These are phyloP conservation scores for Urechis unicinctus DNA, from an alignment of 2,888 invertebrate genomes.

Conservation along the genomic window DNA sequence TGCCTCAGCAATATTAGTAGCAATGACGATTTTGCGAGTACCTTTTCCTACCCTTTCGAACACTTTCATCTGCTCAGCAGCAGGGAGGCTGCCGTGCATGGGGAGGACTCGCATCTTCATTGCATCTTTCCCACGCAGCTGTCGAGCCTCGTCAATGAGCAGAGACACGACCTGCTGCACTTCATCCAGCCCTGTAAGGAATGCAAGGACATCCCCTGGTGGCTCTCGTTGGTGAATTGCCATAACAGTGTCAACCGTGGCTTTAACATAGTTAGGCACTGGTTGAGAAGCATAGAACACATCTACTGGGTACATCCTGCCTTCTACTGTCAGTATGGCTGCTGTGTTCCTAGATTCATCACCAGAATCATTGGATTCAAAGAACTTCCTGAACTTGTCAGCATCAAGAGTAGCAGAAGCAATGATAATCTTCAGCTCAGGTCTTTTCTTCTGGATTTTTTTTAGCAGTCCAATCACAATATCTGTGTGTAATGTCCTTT, in stretches of 20 bases:
- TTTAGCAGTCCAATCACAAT: constrained; percentile 87
- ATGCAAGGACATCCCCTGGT: constrained; percentile 82
- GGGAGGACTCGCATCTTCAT: constrained; percentile 65
- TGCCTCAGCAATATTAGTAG: constrained; percentile 96
- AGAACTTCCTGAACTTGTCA: constrained; percentile 56
- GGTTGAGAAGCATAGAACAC: constrained; percentile 73
- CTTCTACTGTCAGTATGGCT: constrained; percentile 74
- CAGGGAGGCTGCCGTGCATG: constrained; percentile 86
- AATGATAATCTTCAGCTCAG: constrained; percentile 74
- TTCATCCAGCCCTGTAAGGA: constrained; percentile 74
- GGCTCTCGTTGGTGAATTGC: constrained; percentile 64
- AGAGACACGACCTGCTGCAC: constrained; percentile 65
- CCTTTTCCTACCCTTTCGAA: constrained; percentile 66
- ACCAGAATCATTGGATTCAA: constrained; percentile 54
- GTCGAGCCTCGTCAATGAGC: constrained; percentile 44
- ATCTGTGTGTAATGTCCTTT: constrained; percentile 86
- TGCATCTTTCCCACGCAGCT: constrained; percentile 26
- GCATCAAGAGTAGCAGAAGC: constrained; percentile 96
- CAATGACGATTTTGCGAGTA: constrained; percentile 80
- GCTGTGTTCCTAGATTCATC: constrained; percentile 62
- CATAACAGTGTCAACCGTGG: constrained; percentile 77
- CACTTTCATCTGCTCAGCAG: constrained; percentile 63
- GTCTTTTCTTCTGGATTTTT: constrained; percentile 77
- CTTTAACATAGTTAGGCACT: constrained; percentile 81
- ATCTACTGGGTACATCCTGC: constrained; percentile 80